A percentile compares a stretch with the other conserved stretches of the same genome.
These are phyloP conservation scores for Indri indri DNA, from an alignment of 2,113 vertebrate genomes.

Conservation along the genomic window DNA sequence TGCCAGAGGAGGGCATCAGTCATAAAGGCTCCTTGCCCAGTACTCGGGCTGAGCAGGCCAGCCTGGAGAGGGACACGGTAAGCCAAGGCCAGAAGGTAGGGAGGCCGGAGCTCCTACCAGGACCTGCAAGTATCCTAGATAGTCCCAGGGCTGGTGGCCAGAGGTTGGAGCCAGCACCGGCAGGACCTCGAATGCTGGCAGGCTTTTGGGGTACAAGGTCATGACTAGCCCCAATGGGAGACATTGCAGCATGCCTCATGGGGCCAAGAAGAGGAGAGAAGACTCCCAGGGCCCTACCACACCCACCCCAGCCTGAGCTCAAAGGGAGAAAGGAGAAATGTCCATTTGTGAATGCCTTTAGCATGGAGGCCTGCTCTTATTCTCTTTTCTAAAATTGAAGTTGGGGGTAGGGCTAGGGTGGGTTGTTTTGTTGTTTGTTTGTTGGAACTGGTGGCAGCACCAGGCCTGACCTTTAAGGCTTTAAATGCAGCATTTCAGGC, in stretches of 20 bases:
- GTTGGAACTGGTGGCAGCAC: conserved; percentile 33
- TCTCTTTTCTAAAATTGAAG: background rate
- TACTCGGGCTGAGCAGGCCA: background rate
- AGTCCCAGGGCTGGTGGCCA: background rate
- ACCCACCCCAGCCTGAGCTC: background rate
- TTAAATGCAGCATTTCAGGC: conserved; percentile 64
- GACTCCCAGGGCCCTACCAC: background rate
- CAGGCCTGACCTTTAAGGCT: conserved; percentile 77
- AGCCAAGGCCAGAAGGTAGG: background rate
- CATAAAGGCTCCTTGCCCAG: background rate
- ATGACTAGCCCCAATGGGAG: background rate
- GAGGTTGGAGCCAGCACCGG: background rate
- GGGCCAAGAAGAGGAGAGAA: background rate
- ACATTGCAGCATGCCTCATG: background rate
- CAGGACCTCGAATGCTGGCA: background rate
- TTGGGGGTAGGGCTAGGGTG: conserved; percentile 19
- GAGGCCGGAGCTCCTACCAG: background rate
- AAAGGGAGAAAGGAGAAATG: background rate
- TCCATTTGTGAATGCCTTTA: background rate
- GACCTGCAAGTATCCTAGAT: background rate
- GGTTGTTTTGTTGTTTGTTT: conserved; percentile 51
- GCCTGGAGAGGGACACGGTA: background rate
- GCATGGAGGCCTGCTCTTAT: background rate
- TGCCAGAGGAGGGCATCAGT: background rate
- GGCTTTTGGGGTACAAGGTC: background rate